Conservation (phyloP, 2,113 vertebrate genomes). For the Centropristis striata region DNA sequence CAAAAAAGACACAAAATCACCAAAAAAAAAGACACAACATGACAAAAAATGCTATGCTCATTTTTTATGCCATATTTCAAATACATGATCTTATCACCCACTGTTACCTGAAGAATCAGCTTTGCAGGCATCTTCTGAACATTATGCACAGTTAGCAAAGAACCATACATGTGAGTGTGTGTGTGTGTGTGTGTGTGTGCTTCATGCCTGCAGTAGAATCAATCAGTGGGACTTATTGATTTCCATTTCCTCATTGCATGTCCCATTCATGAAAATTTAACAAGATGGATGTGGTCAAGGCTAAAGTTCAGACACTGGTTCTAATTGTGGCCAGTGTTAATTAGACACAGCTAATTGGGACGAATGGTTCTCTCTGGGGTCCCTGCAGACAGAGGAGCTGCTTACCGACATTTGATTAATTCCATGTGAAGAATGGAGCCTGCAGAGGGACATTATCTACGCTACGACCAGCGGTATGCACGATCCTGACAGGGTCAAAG, state of each 20-base stretch:
- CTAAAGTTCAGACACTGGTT: constrained; percentile 17
- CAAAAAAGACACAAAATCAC: too few relatives aligned
- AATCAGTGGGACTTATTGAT: constrained; percentile 24
- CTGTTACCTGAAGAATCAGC: background rate
- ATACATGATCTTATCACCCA: background rate
- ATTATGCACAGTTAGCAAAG: background rate
- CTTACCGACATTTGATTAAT: constrained; percentile 8
- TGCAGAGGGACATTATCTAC: background rate
- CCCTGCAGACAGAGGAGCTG: background rate
- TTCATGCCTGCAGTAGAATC: background rate
- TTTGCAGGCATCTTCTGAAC: background rate
- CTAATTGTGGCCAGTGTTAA: constrained; percentile 26
- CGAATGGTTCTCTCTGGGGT: background rate
- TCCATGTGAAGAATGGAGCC: background rate
- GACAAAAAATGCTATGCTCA: background rate
- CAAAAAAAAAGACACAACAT: too few relatives aligned
- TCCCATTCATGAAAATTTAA: constrained; percentile 15
- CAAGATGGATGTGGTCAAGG: constrained; percentile 30
- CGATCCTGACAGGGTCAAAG: background rate
- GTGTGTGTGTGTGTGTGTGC: constrained; percentile 9
- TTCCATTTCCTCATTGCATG: constrained; percentile 35
- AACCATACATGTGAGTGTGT: background rate
- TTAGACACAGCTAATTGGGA: constrained; percentile 17
- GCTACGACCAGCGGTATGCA: background rate
- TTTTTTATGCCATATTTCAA: background rate